Percentiles rank a stretch among this genome's conserved stretches.
phyloP scores from a whole-genome alignment of 2,113 vertebrate genomes.

The Rhinoptilus africanus region DNA sequence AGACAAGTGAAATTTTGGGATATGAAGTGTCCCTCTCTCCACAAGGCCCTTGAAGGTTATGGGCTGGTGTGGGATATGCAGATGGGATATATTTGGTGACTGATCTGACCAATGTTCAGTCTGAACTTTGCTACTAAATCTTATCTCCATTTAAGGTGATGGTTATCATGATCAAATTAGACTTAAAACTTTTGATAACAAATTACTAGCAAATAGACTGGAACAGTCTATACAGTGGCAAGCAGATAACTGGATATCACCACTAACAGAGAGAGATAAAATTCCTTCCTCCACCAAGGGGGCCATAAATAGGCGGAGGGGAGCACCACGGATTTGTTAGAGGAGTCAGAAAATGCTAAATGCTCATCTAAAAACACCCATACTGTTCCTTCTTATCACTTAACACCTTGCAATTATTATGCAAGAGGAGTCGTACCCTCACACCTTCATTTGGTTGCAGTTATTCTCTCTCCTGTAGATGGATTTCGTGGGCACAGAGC shows the following conservation, averaged over 20 bases:
- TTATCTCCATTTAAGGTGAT: not conserved
- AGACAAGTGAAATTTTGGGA: not conserved
- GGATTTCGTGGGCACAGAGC: rapidly evolving
- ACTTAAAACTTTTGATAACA: not conserved
- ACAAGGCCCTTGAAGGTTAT: not conserved
- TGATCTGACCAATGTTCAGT: not conserved
- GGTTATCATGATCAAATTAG: not conserved
- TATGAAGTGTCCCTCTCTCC: not conserved
- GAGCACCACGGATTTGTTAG: not conserved
- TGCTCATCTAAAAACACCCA: not conserved
- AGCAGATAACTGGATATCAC: not conserved
- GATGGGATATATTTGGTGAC: not conserved
- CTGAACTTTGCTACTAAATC: not conserved
- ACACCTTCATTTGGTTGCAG: not conserved
- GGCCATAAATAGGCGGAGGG: not conserved
- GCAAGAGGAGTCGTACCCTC: not conserved
- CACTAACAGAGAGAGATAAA: not conserved
- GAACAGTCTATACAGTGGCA: not conserved
- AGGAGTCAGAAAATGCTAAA: not conserved
- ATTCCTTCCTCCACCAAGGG: not conserved
- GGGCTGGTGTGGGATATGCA: not conserved
- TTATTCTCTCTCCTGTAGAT: not conserved
- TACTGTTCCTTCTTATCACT: not conserved
- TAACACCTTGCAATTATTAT: not conserved
- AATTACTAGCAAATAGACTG: not conserved